Conservation (phyloP, 1,140 invertebrate species). For the Monochamus saltuarius region DNA sequence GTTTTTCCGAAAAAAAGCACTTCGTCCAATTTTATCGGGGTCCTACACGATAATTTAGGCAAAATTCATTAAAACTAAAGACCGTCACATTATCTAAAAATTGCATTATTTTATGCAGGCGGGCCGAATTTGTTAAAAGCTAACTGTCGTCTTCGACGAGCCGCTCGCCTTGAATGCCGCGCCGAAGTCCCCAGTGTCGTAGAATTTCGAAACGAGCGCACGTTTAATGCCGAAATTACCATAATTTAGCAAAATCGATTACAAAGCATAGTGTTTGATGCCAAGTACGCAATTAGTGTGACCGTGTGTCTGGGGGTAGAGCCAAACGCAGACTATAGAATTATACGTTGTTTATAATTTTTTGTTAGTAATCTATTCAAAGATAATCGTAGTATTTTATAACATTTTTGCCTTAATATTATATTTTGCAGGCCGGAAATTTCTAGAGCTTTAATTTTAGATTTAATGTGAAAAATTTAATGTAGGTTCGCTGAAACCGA, state of each 20-base stretch:
- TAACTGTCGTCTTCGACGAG: slow-evolving; percentile 22
- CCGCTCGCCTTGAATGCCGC: not conserved
- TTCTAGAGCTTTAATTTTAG: slow-evolving; percentile 3
- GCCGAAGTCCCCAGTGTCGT: slow-evolving; percentile 7
- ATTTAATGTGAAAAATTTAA: no score
- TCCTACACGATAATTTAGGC: no score
- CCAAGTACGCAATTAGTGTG: slow-evolving; percentile 40
- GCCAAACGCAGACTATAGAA: slow-evolving; percentile 21
- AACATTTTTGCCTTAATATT: slow-evolving; percentile 29
- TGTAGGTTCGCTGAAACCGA: no score
- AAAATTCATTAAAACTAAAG: no score
- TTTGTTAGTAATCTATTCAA: slow-evolving; percentile 28
- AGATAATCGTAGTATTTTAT: slow-evolving; percentile 36
- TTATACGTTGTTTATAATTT: slow-evolving; percentile 34
- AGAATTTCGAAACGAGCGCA: slow-evolving; percentile 32
- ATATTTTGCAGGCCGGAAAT: slow-evolving; percentile 29
- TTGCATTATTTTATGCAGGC: slow-evolving; percentile 16
- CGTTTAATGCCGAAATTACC: slow-evolving; percentile 43
- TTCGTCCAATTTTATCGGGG: no score
- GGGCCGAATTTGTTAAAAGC: slow-evolving; percentile 20
- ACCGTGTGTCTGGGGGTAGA: slow-evolving; percentile 35
- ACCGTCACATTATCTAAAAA: not conserved
- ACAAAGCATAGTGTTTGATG: slow-evolving; percentile 41
- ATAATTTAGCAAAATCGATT: slow-evolving; percentile 47
- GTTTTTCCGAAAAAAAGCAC: no score